These are phyloP conservation scores for Bradypodion ventrale DNA, from an alignment of 2,797 vertebrate genomes.

Conservation along the genomic window DNA sequence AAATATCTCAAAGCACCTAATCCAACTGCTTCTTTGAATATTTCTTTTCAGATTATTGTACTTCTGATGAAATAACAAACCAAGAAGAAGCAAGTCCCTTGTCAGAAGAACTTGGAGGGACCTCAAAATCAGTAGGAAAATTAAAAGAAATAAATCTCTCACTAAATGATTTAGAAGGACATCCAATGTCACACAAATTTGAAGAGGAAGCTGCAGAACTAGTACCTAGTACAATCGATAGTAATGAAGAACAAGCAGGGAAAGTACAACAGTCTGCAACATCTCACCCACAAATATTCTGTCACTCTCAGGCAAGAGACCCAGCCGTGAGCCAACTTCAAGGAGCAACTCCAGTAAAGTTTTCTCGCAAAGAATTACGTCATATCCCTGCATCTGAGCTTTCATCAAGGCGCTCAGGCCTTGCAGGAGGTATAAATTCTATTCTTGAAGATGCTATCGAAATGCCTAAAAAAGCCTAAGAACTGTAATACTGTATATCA, in stretches of 20 bases:
- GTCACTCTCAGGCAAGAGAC: slow-evolving; percentile 50
- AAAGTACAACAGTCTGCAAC: slow-evolving; percentile 50
- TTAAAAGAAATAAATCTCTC: slow-evolving; percentile 59
- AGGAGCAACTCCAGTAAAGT: slow-evolving; percentile 75
- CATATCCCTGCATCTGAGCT: slow-evolving; percentile 77
- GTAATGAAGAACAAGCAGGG: slow-evolving; percentile 52
- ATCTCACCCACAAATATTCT: slow-evolving; percentile 35
- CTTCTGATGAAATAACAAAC: slow-evolving; percentile 49
- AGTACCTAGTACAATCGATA: slow-evolving; percentile 23
- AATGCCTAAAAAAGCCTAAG: slow-evolving; percentile 67
- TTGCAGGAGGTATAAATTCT: slow-evolving; percentile 69
- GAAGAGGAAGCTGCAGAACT: slow-evolving; percentile 56
- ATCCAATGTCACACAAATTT: slow-evolving; percentile 42
- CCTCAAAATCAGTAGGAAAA: slow-evolving; percentile 51
- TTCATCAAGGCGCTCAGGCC: slow-evolving; percentile 66
- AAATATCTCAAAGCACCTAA: slow-evolving; percentile 14
- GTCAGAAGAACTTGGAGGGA: slow-evolving; percentile 68
- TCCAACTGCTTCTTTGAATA: slow-evolving; percentile 42
- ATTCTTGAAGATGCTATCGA: slow-evolving; percentile 82
- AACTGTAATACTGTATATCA: slow-evolving; percentile 68
- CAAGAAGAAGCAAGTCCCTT: slow-evolving; percentile 50
- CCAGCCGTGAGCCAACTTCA: slow-evolving; percentile 51
- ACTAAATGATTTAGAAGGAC: slow-evolving; percentile 41
- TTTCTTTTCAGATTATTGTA: slow-evolving; percentile 62
- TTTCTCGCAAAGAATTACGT: slow-evolving; percentile 80